phyloP scores from a whole-genome alignment of 1,140 invertebrate genomes.

The Onthophagus taurus region DNA sequence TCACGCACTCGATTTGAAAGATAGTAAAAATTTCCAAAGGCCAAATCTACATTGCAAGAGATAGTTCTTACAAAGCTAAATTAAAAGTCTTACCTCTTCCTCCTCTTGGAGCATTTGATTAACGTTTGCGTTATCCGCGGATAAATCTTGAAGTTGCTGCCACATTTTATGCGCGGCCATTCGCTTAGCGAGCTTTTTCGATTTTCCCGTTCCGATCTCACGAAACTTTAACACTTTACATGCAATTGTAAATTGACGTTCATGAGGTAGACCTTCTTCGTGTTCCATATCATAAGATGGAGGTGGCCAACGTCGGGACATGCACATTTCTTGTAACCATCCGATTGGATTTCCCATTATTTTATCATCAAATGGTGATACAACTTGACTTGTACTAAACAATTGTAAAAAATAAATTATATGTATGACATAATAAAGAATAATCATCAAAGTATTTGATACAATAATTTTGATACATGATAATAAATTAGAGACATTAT shows the following conservation, averaged over 20 bases:
- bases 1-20: constrained; percentile 24
- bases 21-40: constrained; percentile 31
- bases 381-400: constrained; percentile 31
- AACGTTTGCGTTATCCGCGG: constrained; percentile 51
- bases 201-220: constrained; percentile 79
- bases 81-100: constrained; percentile 43
- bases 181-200: constrained; percentile 92
- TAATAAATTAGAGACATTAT: too few relatives aligned
- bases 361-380: constrained; percentile 51
- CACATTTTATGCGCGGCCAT: constrained; percentile 90
- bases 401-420: too few relatives aligned
- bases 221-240: constrained; percentile 65
- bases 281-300: constrained; percentile 85
- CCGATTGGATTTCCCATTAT: constrained; percentile 87
- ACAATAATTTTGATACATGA: too few relatives aligned
- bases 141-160: constrained; percentile 66
- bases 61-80: neutral
- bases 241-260: constrained; percentile 85
- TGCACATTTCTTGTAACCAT: constrained; percentile 90
- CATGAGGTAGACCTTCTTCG: constrained; percentile 85
- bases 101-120: constrained; percentile 40
- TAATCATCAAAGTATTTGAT: too few relatives aligned
- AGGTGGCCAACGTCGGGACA: constrained; percentile 88
- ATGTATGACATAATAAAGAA: too few relatives aligned
- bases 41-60: constrained; percentile 6